phyloP scores from a whole-genome alignment of 1,140 invertebrate species.

The Ephestia elutella region DNA sequence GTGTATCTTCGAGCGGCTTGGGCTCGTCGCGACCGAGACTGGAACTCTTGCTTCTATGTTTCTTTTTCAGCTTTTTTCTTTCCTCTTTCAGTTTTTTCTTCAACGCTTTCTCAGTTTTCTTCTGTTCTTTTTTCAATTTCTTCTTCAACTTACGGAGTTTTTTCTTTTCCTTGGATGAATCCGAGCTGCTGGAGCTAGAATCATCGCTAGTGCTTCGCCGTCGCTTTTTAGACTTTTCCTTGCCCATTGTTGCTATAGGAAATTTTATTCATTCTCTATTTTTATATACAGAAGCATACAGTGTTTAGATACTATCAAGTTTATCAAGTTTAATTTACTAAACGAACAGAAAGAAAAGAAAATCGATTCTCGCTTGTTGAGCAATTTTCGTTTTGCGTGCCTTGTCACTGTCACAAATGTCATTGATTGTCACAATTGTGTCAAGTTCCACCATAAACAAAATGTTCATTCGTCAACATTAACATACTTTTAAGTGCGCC shows the following conservation, averaged over 20 bases:
- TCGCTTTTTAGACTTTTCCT: slow-evolving; percentile 59
- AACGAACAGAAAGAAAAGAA: too few species aligned
- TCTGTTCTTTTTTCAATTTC: slow-evolving; percentile 66
- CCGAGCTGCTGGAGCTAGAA: slow-evolving; percentile 44
- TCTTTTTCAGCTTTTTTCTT: slow-evolving; percentile 58
- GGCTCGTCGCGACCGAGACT: slow-evolving; percentile 32
- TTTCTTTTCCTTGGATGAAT: slow-evolving; percentile 51
- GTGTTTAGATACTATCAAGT: too few species aligned
- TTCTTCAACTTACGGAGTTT: slow-evolving; percentile 68
- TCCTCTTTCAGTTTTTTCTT: slow-evolving; percentile 67
- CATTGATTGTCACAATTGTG: too few species aligned
- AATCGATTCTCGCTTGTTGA: too few species aligned
- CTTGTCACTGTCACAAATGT: too few species aligned
- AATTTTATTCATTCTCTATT: background rate
- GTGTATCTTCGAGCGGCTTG: slow-evolving; percentile 27
- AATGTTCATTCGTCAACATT: too few species aligned
- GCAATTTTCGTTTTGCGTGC: too few species aligned
- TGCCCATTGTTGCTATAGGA: slow-evolving; percentile 37
- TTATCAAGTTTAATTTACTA: too few species aligned
- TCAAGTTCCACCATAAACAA: too few species aligned
- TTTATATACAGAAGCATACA: slow-evolving; percentile 8
- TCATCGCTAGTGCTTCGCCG: slow-evolving; percentile 36
- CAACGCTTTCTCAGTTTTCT: slow-evolving; percentile 60
- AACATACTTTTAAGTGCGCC: too few species aligned
- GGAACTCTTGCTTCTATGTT: slow-evolving; percentile 36